These are phyloP conservation scores for Catostomus latipinnis DNA, from an alignment of 2,797 vertebrate species.

Conservation along the genomic window DNA sequence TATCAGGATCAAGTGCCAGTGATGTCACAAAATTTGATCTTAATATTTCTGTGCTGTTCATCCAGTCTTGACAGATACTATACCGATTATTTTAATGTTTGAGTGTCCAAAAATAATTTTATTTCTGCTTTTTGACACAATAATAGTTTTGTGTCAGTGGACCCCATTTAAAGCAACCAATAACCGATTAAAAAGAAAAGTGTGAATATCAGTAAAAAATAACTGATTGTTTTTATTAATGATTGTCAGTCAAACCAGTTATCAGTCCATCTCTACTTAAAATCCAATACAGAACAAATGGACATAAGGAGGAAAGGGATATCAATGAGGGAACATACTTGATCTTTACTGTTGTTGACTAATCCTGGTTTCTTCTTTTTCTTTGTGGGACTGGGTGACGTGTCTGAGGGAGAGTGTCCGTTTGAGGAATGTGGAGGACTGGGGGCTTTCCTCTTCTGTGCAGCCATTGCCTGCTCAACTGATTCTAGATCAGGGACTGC, in stretches of 20 bases:
- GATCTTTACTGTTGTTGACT: conserved; percentile 91
- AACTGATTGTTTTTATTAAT: not conserved
- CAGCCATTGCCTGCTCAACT: conserved; percentile 82
- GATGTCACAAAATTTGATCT: no score
- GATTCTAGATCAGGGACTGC: conserved; percentile 87
- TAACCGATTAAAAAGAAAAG: no score
- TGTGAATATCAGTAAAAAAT: no score
- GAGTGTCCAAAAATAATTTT: no score
- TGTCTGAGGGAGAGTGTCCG: conserved; percentile 94
- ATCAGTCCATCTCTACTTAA: not conserved
- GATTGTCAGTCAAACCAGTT: not conserved
- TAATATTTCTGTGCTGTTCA: no score
- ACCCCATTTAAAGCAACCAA: no score
- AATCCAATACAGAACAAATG: not conserved
- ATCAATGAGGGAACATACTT: conserved; percentile 77
- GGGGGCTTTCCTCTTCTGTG: conserved; percentile 92
- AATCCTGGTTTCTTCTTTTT: conserved; percentile 99
- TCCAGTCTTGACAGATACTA: no score
- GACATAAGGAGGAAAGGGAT: not conserved
- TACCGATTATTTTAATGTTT: no score
- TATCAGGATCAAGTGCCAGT: not conserved
- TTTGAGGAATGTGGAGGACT: conserved; percentile 98
- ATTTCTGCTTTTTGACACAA: no score
- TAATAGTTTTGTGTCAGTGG: no score
- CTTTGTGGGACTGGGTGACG: conserved; percentile 93